A percentile compares a stretch with the other conserved stretches of the same genome.
These are phyloP conservation scores for Microctonus hyperodae DNA, from an alignment of 2,888 invertebrate species.

Conservation along the genomic window DNA sequence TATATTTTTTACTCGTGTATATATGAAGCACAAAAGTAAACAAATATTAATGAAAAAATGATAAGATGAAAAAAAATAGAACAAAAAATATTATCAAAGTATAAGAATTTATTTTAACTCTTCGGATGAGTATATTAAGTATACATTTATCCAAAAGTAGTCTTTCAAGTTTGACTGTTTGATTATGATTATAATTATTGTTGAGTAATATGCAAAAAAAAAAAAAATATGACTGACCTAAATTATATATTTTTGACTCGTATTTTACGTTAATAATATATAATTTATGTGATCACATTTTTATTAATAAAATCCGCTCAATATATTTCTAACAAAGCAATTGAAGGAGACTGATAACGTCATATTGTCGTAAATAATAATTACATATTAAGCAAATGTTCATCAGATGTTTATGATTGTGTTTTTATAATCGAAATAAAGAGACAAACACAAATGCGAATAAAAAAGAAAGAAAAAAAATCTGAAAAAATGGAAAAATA, in stretches of 20 bases:
- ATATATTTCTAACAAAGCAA: background rate
- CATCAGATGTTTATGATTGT: background rate
- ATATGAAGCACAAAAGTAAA: background rate
- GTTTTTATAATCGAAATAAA: background rate
- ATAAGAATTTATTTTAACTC: background rate
- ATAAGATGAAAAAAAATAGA: background rate
- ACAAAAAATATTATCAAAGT: background rate
- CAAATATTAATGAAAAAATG: background rate
- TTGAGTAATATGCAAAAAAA: background rate
- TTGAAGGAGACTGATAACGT: slow-evolving; percentile 2
- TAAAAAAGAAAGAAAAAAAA: background rate
- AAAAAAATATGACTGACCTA: background rate
- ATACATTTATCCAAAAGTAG: background rate
- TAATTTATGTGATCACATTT: background rate
- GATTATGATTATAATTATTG: background rate
- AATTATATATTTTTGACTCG: background rate
- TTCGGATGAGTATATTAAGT: background rate
- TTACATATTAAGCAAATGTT: background rate
- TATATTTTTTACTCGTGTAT: background rate
- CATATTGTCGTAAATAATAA: background rate
- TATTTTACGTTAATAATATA: background rate
- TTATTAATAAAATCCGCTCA: background rate
- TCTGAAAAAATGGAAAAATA: background rate
- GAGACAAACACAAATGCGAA: background rate
- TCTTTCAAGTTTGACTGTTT: background rate